phyloP scores from a whole-genome alignment of 2,888 invertebrate genomes.

The Tetrapedia diversipes region DNA sequence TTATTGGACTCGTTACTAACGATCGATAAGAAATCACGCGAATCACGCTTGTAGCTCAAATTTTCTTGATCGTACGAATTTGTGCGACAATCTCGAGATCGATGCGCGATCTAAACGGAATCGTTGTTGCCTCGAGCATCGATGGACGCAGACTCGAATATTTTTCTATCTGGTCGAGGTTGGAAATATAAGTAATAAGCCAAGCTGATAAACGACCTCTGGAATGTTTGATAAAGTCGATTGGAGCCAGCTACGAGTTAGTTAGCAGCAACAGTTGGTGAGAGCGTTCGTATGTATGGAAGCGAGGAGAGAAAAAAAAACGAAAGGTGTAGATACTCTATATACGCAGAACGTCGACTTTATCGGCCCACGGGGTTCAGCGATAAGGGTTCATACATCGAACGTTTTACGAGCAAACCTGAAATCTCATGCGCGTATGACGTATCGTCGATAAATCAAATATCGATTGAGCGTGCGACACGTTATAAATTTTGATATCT shows the following conservation, averaged over 20 bases:
- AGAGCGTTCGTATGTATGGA: constrained; percentile 37
- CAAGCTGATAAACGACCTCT: constrained; percentile 78
- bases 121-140: constrained; percentile 37
- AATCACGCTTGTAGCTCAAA: too few relatives aligned
- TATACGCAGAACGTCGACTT: constrained; percentile 57
- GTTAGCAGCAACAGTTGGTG: constrained; percentile 64
- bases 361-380: constrained; percentile 57
- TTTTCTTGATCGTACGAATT: background rate
- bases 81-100: constrained; percentile 12
- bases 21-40: background rate
- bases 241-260: constrained; percentile 69
- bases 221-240: constrained; percentile 80
- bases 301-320: constrained; percentile 52
- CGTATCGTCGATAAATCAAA: constrained; percentile 30
- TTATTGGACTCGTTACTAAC: background rate
- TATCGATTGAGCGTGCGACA: constrained; percentile 8
- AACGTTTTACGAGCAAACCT: constrained; percentile 35
- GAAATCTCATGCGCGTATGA: constrained; percentile 41
- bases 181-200: constrained; percentile 73
- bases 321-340: constrained; percentile 50
- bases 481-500: background rate
- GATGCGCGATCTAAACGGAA: constrained; percentile 36
- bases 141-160: constrained; percentile 58
- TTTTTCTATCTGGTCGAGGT: constrained; percentile 61
- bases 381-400: constrained; percentile 54